phyloP scores from a whole-genome alignment of 2,888 invertebrate species.

The Rugalucina vietnamica region DNA sequence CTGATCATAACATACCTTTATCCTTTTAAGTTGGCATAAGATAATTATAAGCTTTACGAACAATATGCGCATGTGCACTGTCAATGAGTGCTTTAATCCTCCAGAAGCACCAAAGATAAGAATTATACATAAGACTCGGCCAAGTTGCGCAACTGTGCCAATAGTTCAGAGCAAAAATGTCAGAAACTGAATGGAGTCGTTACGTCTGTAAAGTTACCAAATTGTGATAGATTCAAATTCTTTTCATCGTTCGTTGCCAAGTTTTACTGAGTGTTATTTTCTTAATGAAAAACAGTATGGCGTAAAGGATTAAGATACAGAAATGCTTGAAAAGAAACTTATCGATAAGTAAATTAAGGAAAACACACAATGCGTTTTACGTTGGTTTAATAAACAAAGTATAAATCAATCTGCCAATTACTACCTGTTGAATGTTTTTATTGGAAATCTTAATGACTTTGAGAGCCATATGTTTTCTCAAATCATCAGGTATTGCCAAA shows the following conservation, averaged over 20 bases:
- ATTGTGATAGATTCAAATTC: no score
- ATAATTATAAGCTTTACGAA: no score
- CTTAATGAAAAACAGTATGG: neutral
- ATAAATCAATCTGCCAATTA: conserved; percentile 6
- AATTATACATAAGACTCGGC: no score
- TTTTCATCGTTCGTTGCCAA: neutral
- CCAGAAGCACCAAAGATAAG: no score
- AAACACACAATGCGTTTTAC: neutral
- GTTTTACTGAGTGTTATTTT: neutral
- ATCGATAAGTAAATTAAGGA: neutral
- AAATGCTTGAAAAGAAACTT: neutral
- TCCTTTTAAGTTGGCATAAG: no score
- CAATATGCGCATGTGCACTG: no score
- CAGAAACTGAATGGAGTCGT: no score
- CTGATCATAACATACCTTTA: no score
- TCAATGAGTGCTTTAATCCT: no score
- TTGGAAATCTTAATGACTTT: conserved; percentile 12
- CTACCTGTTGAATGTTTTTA: neutral
- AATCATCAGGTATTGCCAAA: neutral
- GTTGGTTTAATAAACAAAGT: neutral
- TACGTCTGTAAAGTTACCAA: no score
- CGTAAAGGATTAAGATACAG: neutral
- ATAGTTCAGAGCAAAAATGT: no score
- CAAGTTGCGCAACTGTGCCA: no score
- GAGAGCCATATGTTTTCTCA: neutral